Evolutionary conservation across 2,113 vertebrate species (phyloP), one percentile per base, ranked within the genome.

Genomic region (Microtus ochrogaster): DNA sequence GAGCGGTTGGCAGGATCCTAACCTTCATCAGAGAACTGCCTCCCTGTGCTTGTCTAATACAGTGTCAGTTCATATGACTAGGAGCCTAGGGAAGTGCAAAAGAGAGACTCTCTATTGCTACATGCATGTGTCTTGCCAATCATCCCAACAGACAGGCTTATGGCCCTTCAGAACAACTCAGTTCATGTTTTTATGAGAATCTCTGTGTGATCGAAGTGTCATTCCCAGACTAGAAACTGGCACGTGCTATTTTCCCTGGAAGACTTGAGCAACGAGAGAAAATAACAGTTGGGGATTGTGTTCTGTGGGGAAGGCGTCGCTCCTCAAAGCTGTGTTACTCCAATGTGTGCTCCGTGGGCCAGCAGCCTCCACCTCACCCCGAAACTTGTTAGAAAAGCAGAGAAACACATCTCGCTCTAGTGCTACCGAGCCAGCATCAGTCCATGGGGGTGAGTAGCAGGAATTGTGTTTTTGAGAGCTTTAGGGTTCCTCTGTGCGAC

Each of bases 171-270:
- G 22, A 17, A n/a, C 7, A 2, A 89, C 87, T 90, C 90, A 10
- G 11, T 72, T 95, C 65, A 3, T 93, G 84, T 93, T 91, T 95
- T 68, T 33, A 39, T 90, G 76, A 33, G 58, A 61, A 85, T 82
- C 30, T 16, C 95, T 82, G 8, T 73, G 90, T 92, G 96, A 86
- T 17, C 8, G 55, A 90, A 76, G 96, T 92, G 96, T 76, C 93
- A 72, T 91, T 90, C 82, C 39, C 94, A 83, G 92, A 94, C 95
- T 88, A 26, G 81, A 93, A 94, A 90, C 55, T 66, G 89, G 70
- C 94, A 81, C 83, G 4, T 77, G 90, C 70, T 87, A 21, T 93
- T 96, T 95, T 96, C 70, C 96, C 92, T 89, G 92, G 96, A 96
- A 96, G 93, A 61, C 68, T 96, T 65, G 63, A 65, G 65, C 68